phyloP scores from a whole-genome alignment of 2,113 vertebrate genomes.

The Alouatta palliata region DNA sequence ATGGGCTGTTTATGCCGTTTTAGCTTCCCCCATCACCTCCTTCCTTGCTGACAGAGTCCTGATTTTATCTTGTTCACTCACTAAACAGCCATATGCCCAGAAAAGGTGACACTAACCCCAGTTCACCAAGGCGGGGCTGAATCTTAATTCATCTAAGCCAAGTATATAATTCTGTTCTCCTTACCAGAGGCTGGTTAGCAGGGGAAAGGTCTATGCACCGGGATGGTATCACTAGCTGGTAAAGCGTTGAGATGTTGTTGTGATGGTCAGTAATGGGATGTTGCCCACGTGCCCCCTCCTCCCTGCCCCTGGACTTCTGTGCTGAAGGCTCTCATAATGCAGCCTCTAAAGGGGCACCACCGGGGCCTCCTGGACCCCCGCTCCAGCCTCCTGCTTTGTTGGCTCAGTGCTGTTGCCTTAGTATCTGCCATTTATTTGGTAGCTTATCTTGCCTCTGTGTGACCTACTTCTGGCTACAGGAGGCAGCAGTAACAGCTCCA shows the following conservation, averaged over 20 bases:
- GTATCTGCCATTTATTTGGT: not conserved
- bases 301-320: not conserved
- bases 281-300: not conserved
- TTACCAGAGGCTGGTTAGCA: not conserved
- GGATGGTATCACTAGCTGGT: not conserved
- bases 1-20: not conserved
- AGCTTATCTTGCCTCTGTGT: not conserved
- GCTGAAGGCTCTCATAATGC: not conserved
- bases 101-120: not conserved
- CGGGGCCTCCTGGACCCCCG: not conserved
- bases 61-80: not conserved
- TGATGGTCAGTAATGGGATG: not conserved
- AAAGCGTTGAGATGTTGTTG: not conserved
- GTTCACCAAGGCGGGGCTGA: not conserved
- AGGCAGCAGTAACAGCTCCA: not conserved
- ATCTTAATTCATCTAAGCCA: not conserved
- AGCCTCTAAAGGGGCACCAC: not conserved
- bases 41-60: not conserved
- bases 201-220: not conserved
- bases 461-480: not conserved
- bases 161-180: not conserved
- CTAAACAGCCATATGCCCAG: not conserved
- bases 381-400: not conserved
- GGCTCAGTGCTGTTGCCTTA: not conserved
- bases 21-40: not conserved